These are phyloP conservation scores for Nyctereutes procyonoides DNA, from an alignment of 2,113 vertebrate genomes.

Conservation along the genomic window DNA sequence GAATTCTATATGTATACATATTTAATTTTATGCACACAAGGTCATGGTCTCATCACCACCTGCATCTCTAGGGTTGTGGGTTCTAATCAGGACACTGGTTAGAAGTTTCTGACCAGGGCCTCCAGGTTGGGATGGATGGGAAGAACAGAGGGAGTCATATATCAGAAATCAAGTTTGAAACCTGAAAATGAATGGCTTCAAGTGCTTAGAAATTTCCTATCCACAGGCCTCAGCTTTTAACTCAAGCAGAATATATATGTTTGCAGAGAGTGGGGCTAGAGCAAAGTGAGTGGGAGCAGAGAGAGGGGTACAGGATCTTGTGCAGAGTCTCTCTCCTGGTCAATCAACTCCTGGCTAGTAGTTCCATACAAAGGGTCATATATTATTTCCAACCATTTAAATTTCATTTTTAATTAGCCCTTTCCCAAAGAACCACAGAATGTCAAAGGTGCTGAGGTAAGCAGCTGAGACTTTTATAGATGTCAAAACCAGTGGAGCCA, in stretches of 20 bases:
- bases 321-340: not conserved
- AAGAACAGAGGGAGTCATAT: not conserved
- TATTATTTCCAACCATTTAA: not conserved
- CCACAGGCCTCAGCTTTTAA: not conserved
- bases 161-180: conserved; percentile 11
- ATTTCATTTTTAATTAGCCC: conserved; percentile 8
- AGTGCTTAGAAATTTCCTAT: not conserved
- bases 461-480: not conserved
- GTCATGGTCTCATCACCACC: not conserved
- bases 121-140: not conserved
- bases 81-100: not conserved
- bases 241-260: not conserved
- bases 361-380: not conserved
- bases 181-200: conserved; percentile 10
- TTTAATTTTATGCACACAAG: no score
- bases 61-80: not conserved
- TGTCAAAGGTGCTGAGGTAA: not conserved
- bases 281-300: not conserved
- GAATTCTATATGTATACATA: not conserved
- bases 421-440: conserved; percentile 26
- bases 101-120: not conserved
- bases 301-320: not conserved
- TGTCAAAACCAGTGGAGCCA: not conserved
- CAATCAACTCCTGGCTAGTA: not conserved
- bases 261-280: not conserved